Base-by-base conservation (phyloP, 2,888 invertebrate species). In the Minunthozetes semirufus region DNA sequence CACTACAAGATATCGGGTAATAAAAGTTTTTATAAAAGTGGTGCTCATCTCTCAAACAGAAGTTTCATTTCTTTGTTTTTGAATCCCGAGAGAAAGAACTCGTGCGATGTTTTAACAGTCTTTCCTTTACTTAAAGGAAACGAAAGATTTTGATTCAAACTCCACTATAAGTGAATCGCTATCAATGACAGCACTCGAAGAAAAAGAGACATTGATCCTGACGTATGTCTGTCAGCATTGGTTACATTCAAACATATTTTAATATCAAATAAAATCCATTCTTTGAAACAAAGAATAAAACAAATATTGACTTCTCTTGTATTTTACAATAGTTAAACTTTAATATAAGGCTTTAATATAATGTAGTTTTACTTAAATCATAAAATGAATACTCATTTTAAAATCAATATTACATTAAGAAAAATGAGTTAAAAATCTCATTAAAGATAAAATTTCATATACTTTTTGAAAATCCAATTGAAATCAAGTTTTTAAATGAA, bases 11-110 rank as follows among this genome's bases (percentile, higher is more conserved):
- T 27, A 61, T 11, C 25, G 61, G 27, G 13, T 63, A 63, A 63
- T 63, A 63, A 63, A 63, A 63, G 6, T 33, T 42, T 17, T 38
- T 63, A 11, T 29, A 63, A 63, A 63, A 63, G 63, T 33, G 63
- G 33, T 63, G 63, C 33, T 25, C 63, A 11, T 38, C 27, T 50
- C 42, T 33, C 5, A 27, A 61, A 61, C 9, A 61, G 9, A 25
- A 22, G 19, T 56, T 56, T 56, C 25, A 11, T 63, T 63, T 33
- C 33, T 63, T 63, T 29, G 33, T 13, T 13, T 38, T 27, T 17
- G 27, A 33, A 27, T 63, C 33, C 63, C 56, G 27, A 42, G 33
- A 63, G 63, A 63, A 33, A 63, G 22, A 17, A 33, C 25, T 56
- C 63, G 33, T 27, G 63, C 27, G 29, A 11, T 63, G 33, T 63